Base-by-base conservation (phyloP, 2,797 vertebrate species). In the Myotis myotis region DNA sequence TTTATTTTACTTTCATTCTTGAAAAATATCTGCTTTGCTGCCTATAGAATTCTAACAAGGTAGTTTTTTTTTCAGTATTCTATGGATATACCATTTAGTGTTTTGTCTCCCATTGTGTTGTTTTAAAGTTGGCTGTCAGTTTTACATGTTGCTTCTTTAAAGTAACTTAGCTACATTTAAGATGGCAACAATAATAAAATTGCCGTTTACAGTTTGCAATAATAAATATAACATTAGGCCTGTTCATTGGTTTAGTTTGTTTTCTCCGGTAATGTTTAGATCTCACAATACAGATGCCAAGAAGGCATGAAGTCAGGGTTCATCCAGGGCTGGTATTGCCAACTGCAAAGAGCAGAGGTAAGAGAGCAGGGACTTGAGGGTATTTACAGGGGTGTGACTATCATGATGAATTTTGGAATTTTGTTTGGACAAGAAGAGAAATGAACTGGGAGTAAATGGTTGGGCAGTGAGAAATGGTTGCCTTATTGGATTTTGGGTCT, bases 1-100 rank as follows among this genome's bases (percentile, higher is more conserved):
- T 87, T 66, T 81, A 81, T 64, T 87, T 93, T 74, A 74, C 84
- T 12, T 93, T 93, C 33, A 72, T 72, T 93, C 25, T 41, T 80
- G 41, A 41, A 62, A 79, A 87, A 44, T 87, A 33, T 44, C 47
- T 87, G 30, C 30, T 64, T 81, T 81, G 57, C 70, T 57, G 44
- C 33, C 16, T 53, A 25, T 57, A 47, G 68, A 87, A 55, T 28
- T 93, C 66, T 55, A 64, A 81, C 33, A 51, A 62, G 44, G 53
- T 28, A 53, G 13, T 38, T 38, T 28, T 36, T 41, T 17, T 51
- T 44, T 16, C 36, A 30, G 44, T 62, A 64, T 49, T 19, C 38
- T 75, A 2, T 72, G 53, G 64, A 17, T 80, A 28, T 80, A 41
- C 53, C 53, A 22, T 82, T 53, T 64, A 64, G 4, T 72, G 23